Percentiles rank a stretch among this genome's conserved stretches.
These are phyloP conservation scores for Ceuthmochares aereus DNA, from an alignment of 2,113 vertebrate species.

Conservation along the genomic window DNA sequence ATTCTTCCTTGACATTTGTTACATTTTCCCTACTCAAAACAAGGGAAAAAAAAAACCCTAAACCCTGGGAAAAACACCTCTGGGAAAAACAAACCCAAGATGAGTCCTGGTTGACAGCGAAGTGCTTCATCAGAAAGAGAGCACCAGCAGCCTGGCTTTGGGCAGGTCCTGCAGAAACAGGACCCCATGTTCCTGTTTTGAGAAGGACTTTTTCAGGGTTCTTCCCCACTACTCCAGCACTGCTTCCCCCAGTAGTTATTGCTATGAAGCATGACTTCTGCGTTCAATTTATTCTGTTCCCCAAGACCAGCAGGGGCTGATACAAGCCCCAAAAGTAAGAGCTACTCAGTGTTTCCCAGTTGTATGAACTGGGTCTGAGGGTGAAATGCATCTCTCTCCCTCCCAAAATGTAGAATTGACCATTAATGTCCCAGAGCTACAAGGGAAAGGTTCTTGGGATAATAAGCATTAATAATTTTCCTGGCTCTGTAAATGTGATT, in stretches of 20 bases:
- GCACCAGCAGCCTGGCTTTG: neutral
- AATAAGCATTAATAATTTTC: constrained; percentile 50
- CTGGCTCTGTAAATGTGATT: constrained; percentile 1
- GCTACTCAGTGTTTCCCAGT: neutral
- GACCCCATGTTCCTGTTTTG: accelerated
- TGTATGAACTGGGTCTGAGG: neutral
- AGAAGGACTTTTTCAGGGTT: neutral
- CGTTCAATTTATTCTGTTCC: neutral
- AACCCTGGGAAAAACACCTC: too few relatives aligned
- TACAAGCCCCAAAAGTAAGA: neutral
- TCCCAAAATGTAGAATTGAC: neutral
- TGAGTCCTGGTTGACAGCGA: neutral
- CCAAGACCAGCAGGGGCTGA: neutral
- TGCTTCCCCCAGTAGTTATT: neutral
- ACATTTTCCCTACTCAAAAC: neutral
- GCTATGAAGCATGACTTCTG: accelerated
- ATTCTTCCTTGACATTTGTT: constrained; percentile 20
- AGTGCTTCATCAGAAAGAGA: neutral
- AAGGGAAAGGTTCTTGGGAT: constrained; percentile 29
- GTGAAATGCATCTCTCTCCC: neutral
- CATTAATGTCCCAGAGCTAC: constrained; percentile 18
- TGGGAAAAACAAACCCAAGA: neutral
- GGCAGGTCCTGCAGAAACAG: neutral
- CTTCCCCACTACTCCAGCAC: neutral
- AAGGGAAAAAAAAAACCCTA: neutral